Percentiles rank a stretch among this genome's conserved stretches.
These are phyloP conservation scores for Formica exsecta DNA, from an alignment of 1,140 invertebrate genomes.

Conservation along the genomic window DNA sequence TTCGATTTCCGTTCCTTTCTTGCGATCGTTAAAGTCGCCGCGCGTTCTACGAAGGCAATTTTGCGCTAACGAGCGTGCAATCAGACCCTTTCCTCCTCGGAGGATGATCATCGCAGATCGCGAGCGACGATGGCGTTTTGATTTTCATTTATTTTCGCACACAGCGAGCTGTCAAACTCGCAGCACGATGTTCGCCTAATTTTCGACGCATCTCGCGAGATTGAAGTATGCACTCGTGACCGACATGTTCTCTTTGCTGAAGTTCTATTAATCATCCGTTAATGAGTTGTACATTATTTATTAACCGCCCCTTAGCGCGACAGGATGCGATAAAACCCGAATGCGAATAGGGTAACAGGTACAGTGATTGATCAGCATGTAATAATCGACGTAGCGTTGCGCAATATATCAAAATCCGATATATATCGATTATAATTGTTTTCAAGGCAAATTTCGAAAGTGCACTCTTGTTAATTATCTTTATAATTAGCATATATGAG, in stretches of 20 bases:
- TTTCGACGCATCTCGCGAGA: slow-evolving; percentile 21
- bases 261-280: slow-evolving; percentile 54
- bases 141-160: slow-evolving; percentile 42
- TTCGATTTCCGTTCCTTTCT: slow-evolving; percentile 38
- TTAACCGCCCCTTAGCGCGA: slow-evolving; percentile 49
- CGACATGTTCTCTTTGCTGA: slow-evolving; percentile 19
- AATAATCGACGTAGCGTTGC: slow-evolving; percentile 29
- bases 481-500: neutral
- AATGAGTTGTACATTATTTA: slow-evolving; percentile 55
- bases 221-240: neutral
- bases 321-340: slow-evolving; percentile 32
- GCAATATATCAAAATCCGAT: slow-evolving; percentile 38
- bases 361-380: slow-evolving; percentile 49
- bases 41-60: slow-evolving; percentile 24
- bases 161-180: slow-evolving; percentile 40
- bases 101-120: neutral
- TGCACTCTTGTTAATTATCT: slow-evolving; percentile 4
- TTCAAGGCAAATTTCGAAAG: slow-evolving; percentile 31
- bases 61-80: slow-evolving; percentile 37
- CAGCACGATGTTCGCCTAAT: neutral
- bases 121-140: slow-evolving; percentile 29
- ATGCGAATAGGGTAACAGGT: slow-evolving; percentile 38
- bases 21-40: slow-evolving; percentile 48
- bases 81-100: neutral
- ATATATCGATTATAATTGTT: slow-evolving; percentile 43